Conservation (phyloP, 2,113 vertebrate species). For the Pangasianodon hypophthalmus region DNA sequence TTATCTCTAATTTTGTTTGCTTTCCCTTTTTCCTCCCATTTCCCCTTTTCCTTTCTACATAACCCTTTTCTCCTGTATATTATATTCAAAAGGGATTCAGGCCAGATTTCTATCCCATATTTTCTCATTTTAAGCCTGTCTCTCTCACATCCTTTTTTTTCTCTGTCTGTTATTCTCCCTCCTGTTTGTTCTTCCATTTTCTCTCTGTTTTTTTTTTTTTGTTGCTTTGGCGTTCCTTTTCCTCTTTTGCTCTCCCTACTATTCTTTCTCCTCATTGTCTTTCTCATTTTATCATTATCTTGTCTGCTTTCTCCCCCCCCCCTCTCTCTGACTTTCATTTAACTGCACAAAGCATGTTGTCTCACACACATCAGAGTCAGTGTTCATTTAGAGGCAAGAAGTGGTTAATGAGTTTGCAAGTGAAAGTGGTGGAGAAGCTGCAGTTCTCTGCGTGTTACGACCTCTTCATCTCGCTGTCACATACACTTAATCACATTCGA, state of each 20-base stretch:
- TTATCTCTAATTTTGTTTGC: neutral
- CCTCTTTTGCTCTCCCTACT: neutral
- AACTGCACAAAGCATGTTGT: neutral
- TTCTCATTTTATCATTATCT: neutral
- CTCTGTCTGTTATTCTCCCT: neutral
- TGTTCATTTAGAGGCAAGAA: slow-evolving; percentile 57
- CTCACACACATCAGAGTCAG: neutral
- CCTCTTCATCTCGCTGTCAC: slow-evolving; percentile 49
- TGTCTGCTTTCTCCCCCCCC: neutral
- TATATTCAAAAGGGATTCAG: neutral
- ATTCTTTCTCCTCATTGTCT: neutral
- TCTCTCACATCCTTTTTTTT: no score
- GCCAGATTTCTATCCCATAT: neutral
- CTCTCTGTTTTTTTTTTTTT: neutral
- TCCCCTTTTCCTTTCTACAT: neutral
- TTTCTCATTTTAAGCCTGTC: neutral
- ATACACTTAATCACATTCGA: slow-evolving; percentile 29
- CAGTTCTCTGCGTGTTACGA: slow-evolving; percentile 24
- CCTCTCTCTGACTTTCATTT: neutral
- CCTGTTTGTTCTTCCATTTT: neutral
- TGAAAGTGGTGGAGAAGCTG: slow-evolving; percentile 38
- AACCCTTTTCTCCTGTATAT: neutral
- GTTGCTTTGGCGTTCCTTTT: neutral
- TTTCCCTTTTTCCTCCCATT: neutral
- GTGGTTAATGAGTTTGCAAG: slow-evolving; percentile 52